A percentile compares a stretch with the other conserved stretches of the same genome.
Conservation (phyloP, 2,888 invertebrate genomes). For the Chymomyza fuscimana region DNA sequence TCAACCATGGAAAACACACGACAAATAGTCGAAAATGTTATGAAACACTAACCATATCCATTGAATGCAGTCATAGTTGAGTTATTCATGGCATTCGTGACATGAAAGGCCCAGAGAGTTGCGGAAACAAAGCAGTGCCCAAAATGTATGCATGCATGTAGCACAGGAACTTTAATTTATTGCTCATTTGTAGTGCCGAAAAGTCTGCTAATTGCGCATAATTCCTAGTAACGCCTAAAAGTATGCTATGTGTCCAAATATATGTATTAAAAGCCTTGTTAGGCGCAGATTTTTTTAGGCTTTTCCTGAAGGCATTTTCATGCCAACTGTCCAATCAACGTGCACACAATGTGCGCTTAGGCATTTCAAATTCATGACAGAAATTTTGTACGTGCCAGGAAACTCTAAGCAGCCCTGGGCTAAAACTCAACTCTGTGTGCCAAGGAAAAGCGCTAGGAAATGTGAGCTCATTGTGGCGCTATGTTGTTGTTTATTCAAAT, state of each 20-base stretch:
- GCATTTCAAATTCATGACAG: constrained; percentile 69
- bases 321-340: constrained; percentile 64
- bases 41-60: not conserved
- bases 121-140: no score
- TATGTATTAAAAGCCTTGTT: constrained; percentile 21
- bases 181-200: not conserved
- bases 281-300: constrained; percentile 24
- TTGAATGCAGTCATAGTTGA: constrained; percentile 24
- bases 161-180: not conserved
- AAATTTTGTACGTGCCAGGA: constrained; percentile 66
- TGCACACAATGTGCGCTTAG: constrained; percentile 32
- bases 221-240: constrained; percentile 27
- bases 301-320: constrained; percentile 27
- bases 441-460: constrained; percentile 51
- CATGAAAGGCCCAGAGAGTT: not conserved
- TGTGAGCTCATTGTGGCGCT: constrained; percentile 33
- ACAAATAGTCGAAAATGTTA: constrained; percentile 9
- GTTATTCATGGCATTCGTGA: constrained; percentile 48
- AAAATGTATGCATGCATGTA: not conserved
- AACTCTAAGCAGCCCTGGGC: constrained; percentile 56
- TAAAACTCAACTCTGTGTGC: not conserved
- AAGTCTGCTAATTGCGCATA: constrained; percentile 36
- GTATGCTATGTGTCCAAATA: constrained; percentile 6
- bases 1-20: constrained; percentile 45
- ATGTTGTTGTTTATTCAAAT: constrained; percentile 59